Base-by-base conservation (phyloP, 2,888 invertebrate species). In the Drosophila nr. perissopoda region DNA sequence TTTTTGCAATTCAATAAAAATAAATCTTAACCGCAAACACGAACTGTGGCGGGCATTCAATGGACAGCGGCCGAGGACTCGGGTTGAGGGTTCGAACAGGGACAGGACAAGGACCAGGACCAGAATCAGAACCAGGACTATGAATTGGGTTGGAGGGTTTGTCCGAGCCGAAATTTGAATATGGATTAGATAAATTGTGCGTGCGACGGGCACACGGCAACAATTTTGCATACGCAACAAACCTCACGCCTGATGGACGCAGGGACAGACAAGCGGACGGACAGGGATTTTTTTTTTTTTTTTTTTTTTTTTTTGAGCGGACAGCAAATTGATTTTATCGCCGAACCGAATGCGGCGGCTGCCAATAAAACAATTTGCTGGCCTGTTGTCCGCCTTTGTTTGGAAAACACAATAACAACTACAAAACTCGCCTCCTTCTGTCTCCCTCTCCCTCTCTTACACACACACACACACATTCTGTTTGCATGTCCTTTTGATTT, bases 161-260 rank as follows among this genome's bases (percentile, higher is more conserved):
- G 87, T 77, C 87, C 73, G 78, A 57, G 13, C 34, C 5, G 11
- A 73, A 82, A 90, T 89, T 90, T 87, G 86, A 90, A 87, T 87
- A 87, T 90, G 90, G 89, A 87, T 87, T 89, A 87, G 80, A 76
- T 71, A 87, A 90, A 89, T 89, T 82, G 86, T 77, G 90, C 89
- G 85, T 90, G 84, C 73, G 72, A 60, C 70, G 63, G 67, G 42
- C 78, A 60, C 52, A 66, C 48, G 65, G 60, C 69, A 59, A 65
- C 33, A 57, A 72, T 85, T 85, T 82, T 85, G 82, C 82, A 80
- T 80, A 80, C 62, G 67, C 51, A 66, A 52, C 60, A 60, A 25
- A 38, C 58, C 74, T 87, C 89, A 84, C 84, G 76, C 85, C 84
- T 25, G 11, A 36, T 16, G 25, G 49, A 58, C 48, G 4, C 21